Evolutionary conservation across 2,888 invertebrate genomes (phyloP), one percentile per base, ranked within the genome.

Genomic region (Mimumesa dahlbomi): DNA sequence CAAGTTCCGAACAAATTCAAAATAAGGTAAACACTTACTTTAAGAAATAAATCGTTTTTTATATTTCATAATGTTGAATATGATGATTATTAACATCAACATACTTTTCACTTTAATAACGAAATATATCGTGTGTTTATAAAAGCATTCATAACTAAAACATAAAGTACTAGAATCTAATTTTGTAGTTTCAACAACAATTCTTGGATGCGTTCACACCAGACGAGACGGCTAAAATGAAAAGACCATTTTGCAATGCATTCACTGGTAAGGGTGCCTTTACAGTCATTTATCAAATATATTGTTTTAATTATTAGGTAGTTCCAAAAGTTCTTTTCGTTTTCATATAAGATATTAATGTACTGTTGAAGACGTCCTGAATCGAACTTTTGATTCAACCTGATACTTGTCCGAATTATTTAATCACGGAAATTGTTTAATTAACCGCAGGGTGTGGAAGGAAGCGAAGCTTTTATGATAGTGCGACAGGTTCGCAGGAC

Each of bases 241-340:
- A 96, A 83, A 91, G 96, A 84, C 96, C 96, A 0, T 96, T 96
- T 89, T 96, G 96, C 90, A 96, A 96, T 84, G 96, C 96, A 0
- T 96, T 96, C 81, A 96, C 96, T 80, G 96, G 96, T 96, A 90
- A 87, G 85, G n/a, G 16, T 9, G 9, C 9, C 22, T 43, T 1
- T 57, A 11, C 36, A 31, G 25, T 46, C 6, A n/a, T 31, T 49
- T 21, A 11, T 45, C 0, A 22, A 14, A 43, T 52, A 16, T n/a
- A n/a, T n/a, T n/a, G n/a, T n/a, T n/a, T n/a, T n/a, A n/a, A n/a
- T n/a, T n/a, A n/a, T n/a, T n/a, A n/a, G n/a, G n/a, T n/a, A n/a
- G n/a, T n/a, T n/a, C n/a, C n/a, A n/a, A n/a, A n/a, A n/a, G n/a
- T n/a, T n/a, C n/a, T n/a, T n/a, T n/a, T n/a, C n/a, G n/a, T n/a